Conservation (phyloP, 2,888 invertebrate genomes). For the Lacanobia wlatinum region DNA sequence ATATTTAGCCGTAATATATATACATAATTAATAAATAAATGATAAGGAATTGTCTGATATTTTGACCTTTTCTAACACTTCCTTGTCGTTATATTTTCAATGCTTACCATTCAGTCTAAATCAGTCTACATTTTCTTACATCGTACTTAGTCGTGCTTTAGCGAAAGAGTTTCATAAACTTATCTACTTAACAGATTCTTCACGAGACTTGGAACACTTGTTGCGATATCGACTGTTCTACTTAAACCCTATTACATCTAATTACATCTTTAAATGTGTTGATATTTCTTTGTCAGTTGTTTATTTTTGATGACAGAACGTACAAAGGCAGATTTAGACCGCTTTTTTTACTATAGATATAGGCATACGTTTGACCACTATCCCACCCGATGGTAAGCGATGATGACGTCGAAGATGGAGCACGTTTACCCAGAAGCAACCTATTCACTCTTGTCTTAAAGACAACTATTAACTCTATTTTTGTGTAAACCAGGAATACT, state of each 20-base stretch:
- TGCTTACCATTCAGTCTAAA: conserved; percentile 2
- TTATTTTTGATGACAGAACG: not conserved
- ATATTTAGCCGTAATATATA: too few relatives aligned
- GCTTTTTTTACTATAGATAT: too few relatives aligned
- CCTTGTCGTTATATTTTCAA: conserved; percentile 3
- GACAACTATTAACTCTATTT: too few relatives aligned
- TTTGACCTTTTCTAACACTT: not conserved
- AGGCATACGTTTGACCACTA: too few relatives aligned
- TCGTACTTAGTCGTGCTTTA: conserved; percentile 28
- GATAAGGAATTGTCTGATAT: not conserved
- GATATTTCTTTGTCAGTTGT: not conserved
- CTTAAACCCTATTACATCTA: not conserved
- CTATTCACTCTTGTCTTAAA: too few relatives aligned
- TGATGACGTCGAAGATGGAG: too few relatives aligned
- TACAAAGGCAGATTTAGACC: not conserved
- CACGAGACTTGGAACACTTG: conserved; percentile 37
- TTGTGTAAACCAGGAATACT: not conserved
- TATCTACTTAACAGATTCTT: conserved; percentile 36
- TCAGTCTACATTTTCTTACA: conserved; percentile 32
- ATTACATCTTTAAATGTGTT: not conserved
- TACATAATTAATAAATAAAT: too few relatives aligned
- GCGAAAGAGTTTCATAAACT: conserved; percentile 37
- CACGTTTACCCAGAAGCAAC: too few relatives aligned
- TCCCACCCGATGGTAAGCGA: too few relatives aligned
- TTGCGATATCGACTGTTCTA: conserved; percentile 31